Evolutionary conservation across 2,888 invertebrate genomes (phyloP).

Genomic region (Aphodius sticticus): DNA sequence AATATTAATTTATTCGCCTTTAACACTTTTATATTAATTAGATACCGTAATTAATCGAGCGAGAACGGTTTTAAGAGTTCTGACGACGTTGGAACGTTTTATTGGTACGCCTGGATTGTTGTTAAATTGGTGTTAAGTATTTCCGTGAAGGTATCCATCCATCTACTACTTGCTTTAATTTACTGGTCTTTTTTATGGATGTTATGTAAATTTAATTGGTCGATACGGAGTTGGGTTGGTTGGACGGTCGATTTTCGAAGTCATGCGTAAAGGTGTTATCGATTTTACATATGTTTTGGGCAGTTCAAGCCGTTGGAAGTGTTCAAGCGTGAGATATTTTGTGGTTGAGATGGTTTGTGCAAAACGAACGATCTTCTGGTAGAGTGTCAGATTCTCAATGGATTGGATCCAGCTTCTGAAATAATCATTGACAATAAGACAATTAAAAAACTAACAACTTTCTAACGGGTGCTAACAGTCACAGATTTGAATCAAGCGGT

Average conservation of each 20-base stretch:
- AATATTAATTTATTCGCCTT: neutral
- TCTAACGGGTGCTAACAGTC: too few species aligned
- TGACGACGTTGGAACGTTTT: neutral
- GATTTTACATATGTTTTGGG: neutral
- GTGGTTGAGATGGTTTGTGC: too few species aligned
- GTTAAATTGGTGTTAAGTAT: constrained; percentile 4
- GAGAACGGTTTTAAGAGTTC: neutral
- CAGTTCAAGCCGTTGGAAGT: too few species aligned
- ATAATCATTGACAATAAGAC: too few species aligned
- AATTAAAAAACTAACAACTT: too few species aligned
- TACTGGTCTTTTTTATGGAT: neutral
- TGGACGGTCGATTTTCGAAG: neutral
- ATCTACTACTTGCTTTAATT: neutral
- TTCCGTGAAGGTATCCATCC: neutral
- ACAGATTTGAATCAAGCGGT: too few species aligned
- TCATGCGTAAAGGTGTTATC: neutral
- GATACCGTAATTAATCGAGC: neutral
- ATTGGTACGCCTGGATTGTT: neutral
- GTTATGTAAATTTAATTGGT: neutral
- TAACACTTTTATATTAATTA: constrained; percentile 4
- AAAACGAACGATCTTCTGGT: too few species aligned
- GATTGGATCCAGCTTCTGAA: too few species aligned
- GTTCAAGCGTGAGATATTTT: too few species aligned
- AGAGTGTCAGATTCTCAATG: too few species aligned
- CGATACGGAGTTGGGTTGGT: neutral